A percentile compares a stretch with the other conserved stretches of the same genome.
Evolutionary conservation across 2,797 vertebrate genomes (phyloP).

Genomic region (Gallinago stenura): DNA sequence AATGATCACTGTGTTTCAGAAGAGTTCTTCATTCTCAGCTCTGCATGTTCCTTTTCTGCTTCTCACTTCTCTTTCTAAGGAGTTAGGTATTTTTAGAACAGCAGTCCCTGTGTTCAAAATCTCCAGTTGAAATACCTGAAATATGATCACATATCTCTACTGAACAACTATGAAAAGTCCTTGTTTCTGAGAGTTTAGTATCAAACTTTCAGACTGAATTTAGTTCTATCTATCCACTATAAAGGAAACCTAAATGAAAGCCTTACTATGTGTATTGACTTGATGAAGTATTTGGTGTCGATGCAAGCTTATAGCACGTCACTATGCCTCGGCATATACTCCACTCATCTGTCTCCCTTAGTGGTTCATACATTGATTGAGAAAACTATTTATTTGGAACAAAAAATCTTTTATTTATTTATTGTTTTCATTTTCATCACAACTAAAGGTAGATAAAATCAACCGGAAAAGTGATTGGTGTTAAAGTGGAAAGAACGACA

Average conservation of each 20-base stretch:
- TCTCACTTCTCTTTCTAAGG: neutral
- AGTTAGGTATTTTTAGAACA: neutral
- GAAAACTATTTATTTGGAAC: neutral
- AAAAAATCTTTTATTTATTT: accelerated
- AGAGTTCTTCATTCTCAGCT: neutral
- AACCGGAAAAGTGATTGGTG: neutral
- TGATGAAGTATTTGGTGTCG: neutral
- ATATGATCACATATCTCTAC: neutral
- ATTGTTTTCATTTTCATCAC: neutral
- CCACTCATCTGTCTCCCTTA: neutral
- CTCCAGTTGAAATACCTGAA: neutral
- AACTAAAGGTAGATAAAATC: neutral
- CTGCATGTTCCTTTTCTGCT: neutral
- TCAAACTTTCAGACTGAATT: neutral
- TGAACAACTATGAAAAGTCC: neutral
- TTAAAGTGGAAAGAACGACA: neutral
- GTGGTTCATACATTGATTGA: neutral
- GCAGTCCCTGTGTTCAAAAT: neutral
- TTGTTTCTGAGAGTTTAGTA: neutral
- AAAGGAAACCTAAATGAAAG: neutral
- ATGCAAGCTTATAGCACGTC: neutral
- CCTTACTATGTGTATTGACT: accelerated
- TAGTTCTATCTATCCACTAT: neutral
- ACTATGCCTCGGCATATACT: neutral
- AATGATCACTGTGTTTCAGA: neutral